Evolutionary conservation across 2,888 invertebrate genomes (phyloP).

Genomic region (Petrolisthes cinctipes): DNA sequence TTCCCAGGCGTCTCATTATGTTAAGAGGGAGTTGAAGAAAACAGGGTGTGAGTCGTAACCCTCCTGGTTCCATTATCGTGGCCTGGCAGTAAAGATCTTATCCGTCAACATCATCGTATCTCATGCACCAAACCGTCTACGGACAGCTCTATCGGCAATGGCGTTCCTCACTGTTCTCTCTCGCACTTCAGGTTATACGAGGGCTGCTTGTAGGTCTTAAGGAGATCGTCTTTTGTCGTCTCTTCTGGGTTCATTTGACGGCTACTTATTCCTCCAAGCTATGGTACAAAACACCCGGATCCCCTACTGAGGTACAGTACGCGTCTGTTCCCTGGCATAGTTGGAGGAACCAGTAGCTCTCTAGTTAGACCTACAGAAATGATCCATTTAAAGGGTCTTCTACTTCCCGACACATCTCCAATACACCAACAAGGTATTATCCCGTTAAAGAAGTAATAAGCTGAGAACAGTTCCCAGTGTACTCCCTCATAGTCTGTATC

Average conservation of each 20-base stretch:
- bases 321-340: too few species aligned
- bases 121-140: constrained; percentile 19
- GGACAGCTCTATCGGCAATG: constrained; percentile 21
- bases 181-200: not conserved
- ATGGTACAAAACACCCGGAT: too few species aligned
- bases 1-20: not conserved
- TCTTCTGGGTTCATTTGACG: not conserved
- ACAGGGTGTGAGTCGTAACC: not conserved
- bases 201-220: not conserved
- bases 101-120: constrained; percentile 28
- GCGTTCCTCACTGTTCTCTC: not conserved
- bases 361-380: too few species aligned
- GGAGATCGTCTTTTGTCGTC: not conserved
- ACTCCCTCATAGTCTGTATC: too few species aligned
- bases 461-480: too few species aligned
- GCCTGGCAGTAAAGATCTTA: constrained; percentile 29
- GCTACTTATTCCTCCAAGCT: not conserved
- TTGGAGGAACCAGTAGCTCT: too few species aligned
- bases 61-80: not conserved
- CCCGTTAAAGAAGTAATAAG: too few species aligned
- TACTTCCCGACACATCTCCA: too few species aligned
- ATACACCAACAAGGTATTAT: too few species aligned
- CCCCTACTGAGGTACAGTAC: too few species aligned
- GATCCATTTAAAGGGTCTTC: too few species aligned
- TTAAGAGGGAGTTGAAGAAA: not conserved